A percentile compares a stretch with the other conserved stretches of the same genome.
These are phyloP conservation scores for Phalacrocorax aristotelis DNA, from an alignment of 2,113 vertebrate species.

Conservation along the genomic window DNA sequence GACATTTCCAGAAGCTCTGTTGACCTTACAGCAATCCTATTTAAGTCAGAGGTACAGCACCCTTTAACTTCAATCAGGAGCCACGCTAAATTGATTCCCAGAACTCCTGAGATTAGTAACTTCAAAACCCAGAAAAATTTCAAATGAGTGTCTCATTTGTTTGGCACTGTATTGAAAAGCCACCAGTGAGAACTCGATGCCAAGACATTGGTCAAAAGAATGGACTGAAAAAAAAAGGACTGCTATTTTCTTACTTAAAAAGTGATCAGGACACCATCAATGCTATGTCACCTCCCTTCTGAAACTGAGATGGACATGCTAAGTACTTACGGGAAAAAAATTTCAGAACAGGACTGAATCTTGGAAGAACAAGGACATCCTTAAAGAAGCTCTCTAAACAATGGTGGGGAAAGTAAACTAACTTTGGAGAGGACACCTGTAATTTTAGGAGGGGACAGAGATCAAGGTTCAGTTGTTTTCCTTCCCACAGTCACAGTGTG, in stretches of 20 bases:
- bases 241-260: neutral
- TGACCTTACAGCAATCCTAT: neutral
- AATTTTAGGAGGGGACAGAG: neutral
- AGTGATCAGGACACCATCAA: neutral
- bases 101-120: neutral
- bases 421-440: neutral
- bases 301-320: neutral
- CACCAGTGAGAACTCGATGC: neutral
- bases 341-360: neutral
- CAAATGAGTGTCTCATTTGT: neutral
- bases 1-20: neutral
- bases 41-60: neutral
- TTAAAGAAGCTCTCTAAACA: neutral
- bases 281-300: neutral
- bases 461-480: fast-evolving
- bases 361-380: neutral
- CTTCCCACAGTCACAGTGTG: neutral
- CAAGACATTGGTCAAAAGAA: neutral
- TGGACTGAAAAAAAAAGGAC: neutral
- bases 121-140: no score
- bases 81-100: neutral
- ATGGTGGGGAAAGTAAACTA: neutral
- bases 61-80: neutral
- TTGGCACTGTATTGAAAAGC: neutral
- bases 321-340: neutral